Evolutionary conservation across 2,797 vertebrate species (phyloP).

Genomic region (Sebastes umbrosus): DNA sequence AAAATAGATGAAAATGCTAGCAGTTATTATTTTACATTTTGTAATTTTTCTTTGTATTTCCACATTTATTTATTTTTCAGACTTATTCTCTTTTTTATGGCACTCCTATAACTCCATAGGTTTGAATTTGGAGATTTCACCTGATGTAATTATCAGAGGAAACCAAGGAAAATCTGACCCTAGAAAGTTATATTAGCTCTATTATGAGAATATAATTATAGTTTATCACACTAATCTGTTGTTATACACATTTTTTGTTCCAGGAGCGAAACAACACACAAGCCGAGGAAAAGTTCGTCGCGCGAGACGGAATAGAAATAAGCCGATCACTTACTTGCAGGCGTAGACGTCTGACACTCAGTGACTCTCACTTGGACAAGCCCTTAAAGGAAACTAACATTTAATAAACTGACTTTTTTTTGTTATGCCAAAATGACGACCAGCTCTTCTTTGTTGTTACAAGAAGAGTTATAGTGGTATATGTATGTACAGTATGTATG

Average conservation of each 20-base stretch:
- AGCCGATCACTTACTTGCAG: constrained; percentile 6
- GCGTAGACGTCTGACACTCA: constrained; percentile 11
- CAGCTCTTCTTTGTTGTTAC: not conserved
- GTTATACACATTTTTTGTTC: constrained; percentile 12
- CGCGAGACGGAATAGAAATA: constrained; percentile 44
- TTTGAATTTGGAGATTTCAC: too few relatives aligned
- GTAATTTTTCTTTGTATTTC: too few relatives aligned
- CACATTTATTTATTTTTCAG: not conserved
- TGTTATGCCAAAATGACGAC: not conserved
- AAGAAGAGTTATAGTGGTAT: not conserved
- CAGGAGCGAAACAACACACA: constrained; percentile 52
- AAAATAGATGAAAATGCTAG: too few relatives aligned
- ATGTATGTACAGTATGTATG: constrained; percentile 11
- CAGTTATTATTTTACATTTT: too few relatives aligned
- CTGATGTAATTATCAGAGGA: not conserved
- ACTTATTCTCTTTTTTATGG: not conserved
- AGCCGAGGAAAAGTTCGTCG: constrained; percentile 11
- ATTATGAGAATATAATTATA: not conserved
- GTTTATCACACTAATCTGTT: constrained; percentile 29
- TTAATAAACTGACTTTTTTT: not conserved
- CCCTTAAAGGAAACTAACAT: constrained; percentile 6
- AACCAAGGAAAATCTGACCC: not conserved
- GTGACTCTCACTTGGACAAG: constrained; percentile 5
- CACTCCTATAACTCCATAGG: too few relatives aligned
- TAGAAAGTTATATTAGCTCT: not conserved